phyloP scores from a whole-genome alignment of 1,140 invertebrate genomes.

The Leptinotarsa lineolata region DNA sequence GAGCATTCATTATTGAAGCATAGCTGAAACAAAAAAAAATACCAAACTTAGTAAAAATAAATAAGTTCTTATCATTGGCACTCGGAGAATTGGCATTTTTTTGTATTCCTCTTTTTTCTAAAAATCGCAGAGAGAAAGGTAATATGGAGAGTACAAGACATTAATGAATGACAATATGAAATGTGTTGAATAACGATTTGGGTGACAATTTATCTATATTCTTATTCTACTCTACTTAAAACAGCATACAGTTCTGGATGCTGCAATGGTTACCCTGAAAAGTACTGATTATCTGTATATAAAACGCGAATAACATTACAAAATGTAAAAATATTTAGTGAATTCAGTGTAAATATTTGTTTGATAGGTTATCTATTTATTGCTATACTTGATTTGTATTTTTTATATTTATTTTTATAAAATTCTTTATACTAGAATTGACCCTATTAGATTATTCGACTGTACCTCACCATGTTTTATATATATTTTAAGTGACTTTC shows the following conservation, averaged over 20 bases:
- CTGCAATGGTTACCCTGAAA: slow-evolving; percentile 20
- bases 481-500: not conserved
- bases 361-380: slow-evolving; percentile 22
- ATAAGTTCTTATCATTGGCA: too few relatives aligned
- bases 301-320: slow-evolving; percentile 7
- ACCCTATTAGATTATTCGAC: not conserved
- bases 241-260: not conserved
- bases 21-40: too few relatives aligned
- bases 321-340: slow-evolving; percentile 15
- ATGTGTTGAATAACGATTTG: too few relatives aligned
- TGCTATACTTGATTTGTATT: slow-evolving; percentile 22
- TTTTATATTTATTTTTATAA: slow-evolving; percentile 30
- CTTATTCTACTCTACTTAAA: too few relatives aligned
- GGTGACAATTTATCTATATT: too few relatives aligned
- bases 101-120: too few relatives aligned
- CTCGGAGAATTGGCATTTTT: too few relatives aligned
- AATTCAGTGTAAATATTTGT: slow-evolving; percentile 20
- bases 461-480: slow-evolving; percentile 16
- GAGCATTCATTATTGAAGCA: too few relatives aligned
- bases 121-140: too few relatives aligned
- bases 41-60: too few relatives aligned
- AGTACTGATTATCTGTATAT: slow-evolving; percentile 17
- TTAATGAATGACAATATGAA: too few relatives aligned
- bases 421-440: not conserved
- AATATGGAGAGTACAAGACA: too few relatives aligned